These are phyloP conservation scores for Astreopora myriophthalma DNA, from an alignment of 64 coral and sea anemone genomes.

Conservation along the genomic window DNA sequence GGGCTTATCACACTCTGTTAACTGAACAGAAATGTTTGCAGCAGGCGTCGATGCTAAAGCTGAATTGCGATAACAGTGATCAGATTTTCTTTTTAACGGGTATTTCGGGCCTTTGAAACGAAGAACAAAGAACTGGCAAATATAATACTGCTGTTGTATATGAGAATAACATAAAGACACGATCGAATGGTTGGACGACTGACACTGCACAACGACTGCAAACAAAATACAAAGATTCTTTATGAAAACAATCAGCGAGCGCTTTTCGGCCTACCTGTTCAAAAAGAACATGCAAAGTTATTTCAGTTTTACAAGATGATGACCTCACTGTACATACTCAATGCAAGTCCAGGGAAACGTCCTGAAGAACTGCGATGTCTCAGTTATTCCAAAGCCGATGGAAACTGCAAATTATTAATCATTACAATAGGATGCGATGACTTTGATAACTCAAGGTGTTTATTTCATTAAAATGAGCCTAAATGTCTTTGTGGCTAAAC, in stretches of 20 bases:
- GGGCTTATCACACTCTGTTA: not conserved
- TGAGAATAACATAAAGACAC: too few species aligned
- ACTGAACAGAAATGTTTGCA: not conserved
- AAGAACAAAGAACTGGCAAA: not conserved
- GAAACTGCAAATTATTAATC: not conserved
- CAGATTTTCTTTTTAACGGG: not conserved
- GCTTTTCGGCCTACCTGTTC: too few species aligned
- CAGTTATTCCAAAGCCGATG: not conserved
- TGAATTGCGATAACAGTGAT: not conserved
- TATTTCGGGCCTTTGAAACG: not conserved
- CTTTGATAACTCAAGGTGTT: not conserved
- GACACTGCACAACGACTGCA: too few species aligned
- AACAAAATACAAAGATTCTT: too few species aligned
- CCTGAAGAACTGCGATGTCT: not conserved
- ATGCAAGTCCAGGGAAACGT: too few species aligned
- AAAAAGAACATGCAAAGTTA: too few species aligned
- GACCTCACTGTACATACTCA: too few species aligned
- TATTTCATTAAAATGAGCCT: not conserved
- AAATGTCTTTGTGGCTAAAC: not conserved
- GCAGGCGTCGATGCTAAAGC: not conserved
- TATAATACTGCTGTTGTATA: not conserved
- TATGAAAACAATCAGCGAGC: too few species aligned
- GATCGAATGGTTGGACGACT: too few species aligned
- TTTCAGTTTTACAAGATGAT: too few species aligned
- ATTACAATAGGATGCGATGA: not conserved